These are phyloP conservation scores for Neria commutata DNA, from an alignment of 2,888 invertebrate species.

Conservation along the genomic window DNA sequence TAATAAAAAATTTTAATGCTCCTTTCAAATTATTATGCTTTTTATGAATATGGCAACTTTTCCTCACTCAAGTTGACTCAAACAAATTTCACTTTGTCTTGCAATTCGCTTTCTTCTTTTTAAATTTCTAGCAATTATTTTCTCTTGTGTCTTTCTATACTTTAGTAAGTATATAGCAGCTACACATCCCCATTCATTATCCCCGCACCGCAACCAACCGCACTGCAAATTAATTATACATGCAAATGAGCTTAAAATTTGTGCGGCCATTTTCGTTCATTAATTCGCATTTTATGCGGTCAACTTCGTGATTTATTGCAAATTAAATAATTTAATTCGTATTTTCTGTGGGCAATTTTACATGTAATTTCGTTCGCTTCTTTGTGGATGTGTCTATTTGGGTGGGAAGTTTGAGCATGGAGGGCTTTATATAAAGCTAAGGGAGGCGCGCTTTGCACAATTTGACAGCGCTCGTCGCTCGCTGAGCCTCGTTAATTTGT, in stretches of 20 bases:
- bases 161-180: no score
- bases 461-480: constrained; percentile 15
- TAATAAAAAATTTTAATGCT: no score
- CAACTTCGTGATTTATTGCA: constrained; percentile 42
- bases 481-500: constrained; percentile 56
- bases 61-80: no score
- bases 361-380: neutral
- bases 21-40: no score
- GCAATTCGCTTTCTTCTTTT: no score
- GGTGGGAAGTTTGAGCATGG: neutral
- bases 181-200: neutral
- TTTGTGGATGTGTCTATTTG: constrained; percentile 1
- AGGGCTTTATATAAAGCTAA: neutral
- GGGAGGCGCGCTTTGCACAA: neutral
- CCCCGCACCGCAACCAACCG: constrained; percentile 5
- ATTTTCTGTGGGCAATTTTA: neutral
- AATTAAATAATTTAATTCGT: constrained; percentile 54
- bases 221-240: constrained; percentile 43
- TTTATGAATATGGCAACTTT: no score
- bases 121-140: no score
- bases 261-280: constrained; percentile 40
- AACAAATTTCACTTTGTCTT: no score
- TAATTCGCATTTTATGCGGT: constrained; percentile 46
- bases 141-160: no score
- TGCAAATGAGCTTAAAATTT: constrained; percentile 46